phyloP scores from a whole-genome alignment of 2,113 vertebrate species.

The Canis aureus region DNA sequence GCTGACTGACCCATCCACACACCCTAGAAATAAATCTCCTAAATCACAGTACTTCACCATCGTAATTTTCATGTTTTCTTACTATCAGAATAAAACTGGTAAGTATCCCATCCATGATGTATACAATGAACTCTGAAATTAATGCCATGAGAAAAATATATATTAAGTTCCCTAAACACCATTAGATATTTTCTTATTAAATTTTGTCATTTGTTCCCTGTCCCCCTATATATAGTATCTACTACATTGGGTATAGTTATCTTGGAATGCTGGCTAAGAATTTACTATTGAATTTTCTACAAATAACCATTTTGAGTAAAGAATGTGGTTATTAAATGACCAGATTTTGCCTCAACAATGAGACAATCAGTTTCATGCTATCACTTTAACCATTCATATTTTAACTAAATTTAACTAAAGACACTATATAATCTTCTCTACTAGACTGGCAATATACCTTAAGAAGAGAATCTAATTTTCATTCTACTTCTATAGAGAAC shows the following conservation, averaged over 20 bases:
- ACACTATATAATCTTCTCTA: neutral
- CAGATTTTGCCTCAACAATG: neutral
- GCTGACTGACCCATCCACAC: neutral
- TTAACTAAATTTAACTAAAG: neutral
- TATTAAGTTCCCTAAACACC: neutral
- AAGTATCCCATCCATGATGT: neutral
- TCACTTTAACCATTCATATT: neutral
- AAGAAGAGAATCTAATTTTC: neutral
- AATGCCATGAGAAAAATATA: neutral
- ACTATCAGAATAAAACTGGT: neutral
- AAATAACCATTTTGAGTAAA: neutral
- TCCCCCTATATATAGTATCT: neutral
- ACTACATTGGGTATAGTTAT: neutral
- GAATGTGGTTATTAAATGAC: neutral
- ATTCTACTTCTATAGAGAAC: neutral
- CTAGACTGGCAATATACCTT: neutral
- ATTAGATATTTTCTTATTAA: neutral
- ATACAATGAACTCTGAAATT: neutral
- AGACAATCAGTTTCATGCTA: neutral
- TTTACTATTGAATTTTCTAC: neutral
- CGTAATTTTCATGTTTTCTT: neutral
- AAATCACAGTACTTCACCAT: neutral
- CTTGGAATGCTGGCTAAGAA: neutral
- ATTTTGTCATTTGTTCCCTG: neutral
- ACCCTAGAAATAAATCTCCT: neutral